Evolutionary conservation across 1,140 invertebrate species (phyloP).

Genomic region (Coptotermes formosanus): DNA sequence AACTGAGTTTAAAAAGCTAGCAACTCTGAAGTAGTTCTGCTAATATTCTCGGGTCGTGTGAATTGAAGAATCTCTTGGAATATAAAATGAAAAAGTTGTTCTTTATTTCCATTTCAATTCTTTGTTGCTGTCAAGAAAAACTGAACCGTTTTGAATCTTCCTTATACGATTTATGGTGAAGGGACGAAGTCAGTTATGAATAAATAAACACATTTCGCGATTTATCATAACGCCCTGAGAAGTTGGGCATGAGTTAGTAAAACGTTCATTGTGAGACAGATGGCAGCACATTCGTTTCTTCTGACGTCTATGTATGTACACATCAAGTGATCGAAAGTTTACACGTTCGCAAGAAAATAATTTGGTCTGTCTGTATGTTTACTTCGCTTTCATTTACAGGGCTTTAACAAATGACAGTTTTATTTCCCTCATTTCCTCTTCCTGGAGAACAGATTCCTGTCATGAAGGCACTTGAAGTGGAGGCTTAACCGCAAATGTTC

Average conservation of each 20-base stretch:
- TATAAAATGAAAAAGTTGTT: background rate
- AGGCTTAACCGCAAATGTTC: too few relatives aligned
- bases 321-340: too few relatives aligned
- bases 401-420: too few relatives aligned
- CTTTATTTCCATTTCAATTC: background rate
- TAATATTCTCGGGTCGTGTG: background rate
- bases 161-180: background rate
- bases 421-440: too few relatives aligned
- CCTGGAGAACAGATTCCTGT: too few relatives aligned
- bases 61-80: background rate
- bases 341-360: too few relatives aligned
- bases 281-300: background rate
- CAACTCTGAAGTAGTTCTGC: background rate
- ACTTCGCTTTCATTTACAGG: too few relatives aligned
- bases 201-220: conserved; percentile 6
- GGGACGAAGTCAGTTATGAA: background rate
- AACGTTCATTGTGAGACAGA: background rate
- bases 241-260: background rate
- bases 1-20: background rate
- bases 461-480: too few relatives aligned
- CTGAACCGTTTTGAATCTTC: background rate
- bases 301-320: too few relatives aligned
- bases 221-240: background rate
- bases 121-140: background rate
- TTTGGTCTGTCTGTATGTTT: too few relatives aligned